Percentiles rank a stretch among this genome's conserved stretches.
These are phyloP conservation scores for Rutpela maculata DNA, from an alignment of 2,888 invertebrate genomes.

Conservation along the genomic window DNA sequence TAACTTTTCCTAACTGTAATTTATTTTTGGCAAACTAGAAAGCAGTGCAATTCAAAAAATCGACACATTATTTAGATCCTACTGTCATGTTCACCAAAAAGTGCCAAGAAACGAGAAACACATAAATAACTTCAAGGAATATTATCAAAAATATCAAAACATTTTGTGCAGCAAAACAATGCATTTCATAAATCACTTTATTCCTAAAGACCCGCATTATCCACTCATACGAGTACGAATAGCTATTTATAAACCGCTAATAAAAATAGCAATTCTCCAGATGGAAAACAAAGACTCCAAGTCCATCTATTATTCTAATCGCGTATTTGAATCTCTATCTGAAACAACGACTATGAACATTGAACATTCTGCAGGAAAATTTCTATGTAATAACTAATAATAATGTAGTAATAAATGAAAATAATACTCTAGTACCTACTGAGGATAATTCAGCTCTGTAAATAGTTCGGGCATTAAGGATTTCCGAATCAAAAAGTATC, in stretches of 20 bases:
- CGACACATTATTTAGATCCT: not conserved
- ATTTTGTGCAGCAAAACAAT: conserved; percentile 33
- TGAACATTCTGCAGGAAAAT: not conserved
- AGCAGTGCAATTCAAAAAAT: conserved; percentile 1
- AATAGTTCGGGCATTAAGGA: no score
- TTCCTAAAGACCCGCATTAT: conserved; percentile 30
- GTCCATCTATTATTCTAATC: conserved; percentile 42
- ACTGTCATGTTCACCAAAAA: not conserved
- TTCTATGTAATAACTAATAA: not conserved
- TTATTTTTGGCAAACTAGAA: not conserved
- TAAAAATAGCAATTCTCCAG: conserved; percentile 25
- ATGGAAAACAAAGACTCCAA: conserved; percentile 35
- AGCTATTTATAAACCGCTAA: conserved; percentile 33
- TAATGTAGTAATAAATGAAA: no score
- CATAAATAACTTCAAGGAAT: conserved; percentile 8
- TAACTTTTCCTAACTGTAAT: not conserved
- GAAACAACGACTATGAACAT: conserved; percentile 15
- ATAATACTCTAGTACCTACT: no score
- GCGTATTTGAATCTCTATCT: conserved; percentile 26
- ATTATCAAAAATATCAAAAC: conserved; percentile 23
- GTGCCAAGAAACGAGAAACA: not conserved
- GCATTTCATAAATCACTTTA: conserved; percentile 34
- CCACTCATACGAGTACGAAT: conserved; percentile 1
- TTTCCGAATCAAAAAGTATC: no score
- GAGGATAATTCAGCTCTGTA: no score